These are phyloP conservation scores for Pocillopora grandis DNA, from an alignment of 92 coral and sea anemone genomes.

Conservation along the genomic window DNA sequence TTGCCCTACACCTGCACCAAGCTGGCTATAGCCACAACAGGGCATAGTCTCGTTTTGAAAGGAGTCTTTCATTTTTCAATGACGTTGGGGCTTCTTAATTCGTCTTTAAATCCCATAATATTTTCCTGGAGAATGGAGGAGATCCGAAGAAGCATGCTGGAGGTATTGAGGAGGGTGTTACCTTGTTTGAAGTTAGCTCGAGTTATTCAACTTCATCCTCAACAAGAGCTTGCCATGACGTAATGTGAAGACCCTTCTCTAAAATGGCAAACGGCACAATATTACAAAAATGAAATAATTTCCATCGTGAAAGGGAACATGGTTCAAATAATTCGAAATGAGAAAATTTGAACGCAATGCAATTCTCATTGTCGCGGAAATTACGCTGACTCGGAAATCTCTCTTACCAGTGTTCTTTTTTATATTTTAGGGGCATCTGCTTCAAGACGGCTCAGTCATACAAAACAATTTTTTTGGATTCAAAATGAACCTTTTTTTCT, in stretches of 20 bases:
- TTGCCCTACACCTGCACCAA: background rate
- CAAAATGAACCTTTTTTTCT: too few species aligned
- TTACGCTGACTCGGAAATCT: too few species aligned
- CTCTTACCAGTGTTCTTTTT: too few species aligned
- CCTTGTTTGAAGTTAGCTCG: background rate
- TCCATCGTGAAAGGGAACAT: too few species aligned
- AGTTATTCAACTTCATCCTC: background rate
- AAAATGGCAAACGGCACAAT: background rate
- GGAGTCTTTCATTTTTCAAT: constrained; percentile 6
- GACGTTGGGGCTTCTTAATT: constrained; percentile 13
- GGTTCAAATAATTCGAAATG: too few species aligned
- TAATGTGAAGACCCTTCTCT: background rate
- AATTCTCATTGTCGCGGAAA: too few species aligned
- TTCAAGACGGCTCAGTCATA: too few species aligned
- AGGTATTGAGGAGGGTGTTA: background rate
- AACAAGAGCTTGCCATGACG: background rate
- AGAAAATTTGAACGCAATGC: too few species aligned
- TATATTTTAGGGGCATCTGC: too few species aligned
- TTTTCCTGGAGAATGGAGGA: constrained; percentile 26
- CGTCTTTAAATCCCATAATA: constrained; percentile 16
- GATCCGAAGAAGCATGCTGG: constrained; percentile 5
- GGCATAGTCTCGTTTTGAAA: background rate
- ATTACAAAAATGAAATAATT: background rate
- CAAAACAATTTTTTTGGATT: too few species aligned
- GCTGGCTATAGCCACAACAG: background rate